Base-by-base conservation (phyloP, 2,888 invertebrate genomes). In the Mimachlamys varia region DNA sequence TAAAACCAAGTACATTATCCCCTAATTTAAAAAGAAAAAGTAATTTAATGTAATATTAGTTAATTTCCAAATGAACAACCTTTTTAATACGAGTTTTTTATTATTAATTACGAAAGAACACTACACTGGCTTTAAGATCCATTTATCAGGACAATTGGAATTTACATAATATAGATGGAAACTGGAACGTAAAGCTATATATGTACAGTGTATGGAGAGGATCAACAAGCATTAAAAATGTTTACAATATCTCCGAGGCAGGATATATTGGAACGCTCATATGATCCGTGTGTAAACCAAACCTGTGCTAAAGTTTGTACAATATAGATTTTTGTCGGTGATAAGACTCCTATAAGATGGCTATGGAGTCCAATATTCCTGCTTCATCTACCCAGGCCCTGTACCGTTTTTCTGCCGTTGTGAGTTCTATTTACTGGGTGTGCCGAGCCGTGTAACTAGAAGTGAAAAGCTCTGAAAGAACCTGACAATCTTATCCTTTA, bases 371-470 rank as follows among this genome's bases (percentile, higher is more conserved):
- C 76, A 76, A 76, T 76, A 76, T 76, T 76, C 76, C 12, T 76
- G 76, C 76, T 76, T 76, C 76, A 76, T 33, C 76, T 76, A 27
- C 76, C 76, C 76, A 76, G 76, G 33, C 27, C 76, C 76, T 10
- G 76, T 76, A 76, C 76, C 76, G 76, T 76, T 76, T 76, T 76
- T 76, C 76, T 76, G 76, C 76, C 33, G 76, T 12, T 33, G 33
- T 33, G 76, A 33, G 33, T 76, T 76, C 76, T 76, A 76, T 76
- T 76, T 76, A 76, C 76, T 33, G 76, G 33, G 76, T 76, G 76
- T 76, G 76, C 33, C 76, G 76, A 76, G 76, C 76, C 76, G 76
- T 76, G 76, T 76, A 76, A 76, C 76, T 33, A 76, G 76, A 76
- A 27, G 76, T 33, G 76, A 76, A 76, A 76, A 76, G 76, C 76